phyloP scores from a whole-genome alignment of 2,888 invertebrate genomes.

The Pterostichus niger region DNA sequence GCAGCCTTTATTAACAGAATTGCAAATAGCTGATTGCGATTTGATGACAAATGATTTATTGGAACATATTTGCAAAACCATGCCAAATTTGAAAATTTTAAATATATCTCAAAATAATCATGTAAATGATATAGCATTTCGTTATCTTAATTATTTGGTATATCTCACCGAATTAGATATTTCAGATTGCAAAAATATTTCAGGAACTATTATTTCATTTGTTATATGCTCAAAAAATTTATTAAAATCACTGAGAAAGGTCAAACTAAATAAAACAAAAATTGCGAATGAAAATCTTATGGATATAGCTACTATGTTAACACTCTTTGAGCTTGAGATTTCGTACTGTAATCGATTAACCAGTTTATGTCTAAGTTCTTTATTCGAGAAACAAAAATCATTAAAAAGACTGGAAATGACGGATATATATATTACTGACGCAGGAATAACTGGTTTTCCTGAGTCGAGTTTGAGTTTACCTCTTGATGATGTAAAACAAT shows the following conservation, averaged over 20 bases:
- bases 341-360: background rate
- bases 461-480: background rate
- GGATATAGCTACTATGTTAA: too few species aligned
- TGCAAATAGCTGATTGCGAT: background rate
- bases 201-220: too few species aligned
- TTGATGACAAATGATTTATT: background rate
- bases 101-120: background rate
- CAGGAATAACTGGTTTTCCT: background rate
- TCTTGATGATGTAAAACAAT: background rate
- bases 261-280: too few species aligned
- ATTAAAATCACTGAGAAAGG: too few species aligned
- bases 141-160: background rate
- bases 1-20: background rate
- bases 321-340: too few species aligned
- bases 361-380: background rate
- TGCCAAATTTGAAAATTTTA: background rate
- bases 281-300: too few species aligned
- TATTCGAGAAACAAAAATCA: background rate
- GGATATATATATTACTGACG: background rate
- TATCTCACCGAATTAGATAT: constrained; percentile 6
- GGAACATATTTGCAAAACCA: background rate
- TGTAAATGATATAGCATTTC: background rate
- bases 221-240: too few species aligned
- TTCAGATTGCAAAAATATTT: background rate
- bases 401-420: background rate